Evolutionary conservation across 2,113 vertebrate genomes (phyloP).

Genomic region (Calyptomena viridis): DNA sequence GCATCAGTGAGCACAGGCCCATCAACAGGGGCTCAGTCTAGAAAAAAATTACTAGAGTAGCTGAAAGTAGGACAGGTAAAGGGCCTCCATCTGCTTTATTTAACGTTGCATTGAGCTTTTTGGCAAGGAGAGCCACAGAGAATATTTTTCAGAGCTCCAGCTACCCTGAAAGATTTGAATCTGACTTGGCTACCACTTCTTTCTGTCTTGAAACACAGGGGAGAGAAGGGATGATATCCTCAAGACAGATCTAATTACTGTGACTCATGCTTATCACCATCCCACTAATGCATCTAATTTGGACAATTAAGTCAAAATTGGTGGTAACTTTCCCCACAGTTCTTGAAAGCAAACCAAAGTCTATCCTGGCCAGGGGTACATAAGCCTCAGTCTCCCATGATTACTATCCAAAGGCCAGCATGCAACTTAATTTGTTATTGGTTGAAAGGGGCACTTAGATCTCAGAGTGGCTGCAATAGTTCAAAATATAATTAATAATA

Average conservation of each 20-base stretch:
- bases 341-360: slow-evolving; percentile 8
- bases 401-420: not conserved
- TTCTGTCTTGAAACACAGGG: not conserved
- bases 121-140: not conserved
- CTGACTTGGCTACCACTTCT: not conserved
- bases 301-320: slow-evolving; percentile 6
- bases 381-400: accelerated
- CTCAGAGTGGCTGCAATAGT: not conserved
- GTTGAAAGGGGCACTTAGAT: not conserved
- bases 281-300: not conserved
- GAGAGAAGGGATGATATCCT: not conserved
- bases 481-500: slow-evolving; percentile 23
- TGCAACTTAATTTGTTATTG: not conserved
- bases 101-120: not conserved
- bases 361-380: not conserved
- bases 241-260: not conserved
- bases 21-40: not conserved
- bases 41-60: not conserved
- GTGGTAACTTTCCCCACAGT: not conserved
- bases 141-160: not conserved
- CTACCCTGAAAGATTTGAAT: not conserved
- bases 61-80: not conserved
- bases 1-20: not conserved
- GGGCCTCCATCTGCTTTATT: not conserved
- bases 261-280: not conserved